Conservation (phyloP, 1,140 invertebrate genomes). For the Eciton burchellii region DNA sequence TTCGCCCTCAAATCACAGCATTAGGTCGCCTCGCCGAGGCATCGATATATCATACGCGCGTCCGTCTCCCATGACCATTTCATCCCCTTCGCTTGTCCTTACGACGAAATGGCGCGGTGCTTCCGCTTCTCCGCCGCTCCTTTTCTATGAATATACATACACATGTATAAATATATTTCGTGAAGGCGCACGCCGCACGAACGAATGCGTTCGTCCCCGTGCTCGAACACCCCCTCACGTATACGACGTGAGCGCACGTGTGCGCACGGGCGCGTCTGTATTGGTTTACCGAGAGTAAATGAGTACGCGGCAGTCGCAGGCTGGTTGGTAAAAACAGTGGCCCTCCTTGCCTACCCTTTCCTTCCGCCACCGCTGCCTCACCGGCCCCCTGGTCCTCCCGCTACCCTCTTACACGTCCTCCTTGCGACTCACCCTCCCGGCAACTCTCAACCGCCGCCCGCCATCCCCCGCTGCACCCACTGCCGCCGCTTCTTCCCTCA, state of each 20-base stretch:
- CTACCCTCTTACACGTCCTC: slow-evolving; percentile 57
- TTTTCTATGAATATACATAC: slow-evolving; percentile 30
- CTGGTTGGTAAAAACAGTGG: slow-evolving; percentile 80
- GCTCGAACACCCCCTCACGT: slow-evolving; percentile 44
- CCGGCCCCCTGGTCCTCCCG: slow-evolving; percentile 19
- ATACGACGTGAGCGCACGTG: slow-evolving; percentile 33
- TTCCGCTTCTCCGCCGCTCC: slow-evolving; percentile 1
- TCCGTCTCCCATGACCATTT: background rate
- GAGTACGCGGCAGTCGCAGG: slow-evolving; percentile 75
- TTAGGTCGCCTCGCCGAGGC: background rate
- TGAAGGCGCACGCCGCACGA: slow-evolving; percentile 21
- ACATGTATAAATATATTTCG: slow-evolving; percentile 47
- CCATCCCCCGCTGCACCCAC: slow-evolving; percentile 15
- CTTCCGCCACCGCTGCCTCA: slow-evolving; percentile 58
- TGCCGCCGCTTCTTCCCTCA: slow-evolving; percentile 54
- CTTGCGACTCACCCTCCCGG: slow-evolving; percentile 47
- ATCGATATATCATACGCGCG: slow-evolving; percentile 11
- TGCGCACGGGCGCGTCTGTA: slow-evolving; percentile 56
- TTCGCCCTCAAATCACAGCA: slow-evolving; percentile 6
- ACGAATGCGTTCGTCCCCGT: slow-evolving; percentile 55
- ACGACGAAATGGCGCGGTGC: background rate
- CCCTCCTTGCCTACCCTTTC: slow-evolving; percentile 75
- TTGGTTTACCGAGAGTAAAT: slow-evolving; percentile 78
- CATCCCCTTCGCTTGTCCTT: slow-evolving; percentile 24
- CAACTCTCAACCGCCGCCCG: slow-evolving; percentile 30